Evolutionary conservation across 1,140 invertebrate genomes (phyloP).

Genomic region (Bradysia coprophila): DNA sequence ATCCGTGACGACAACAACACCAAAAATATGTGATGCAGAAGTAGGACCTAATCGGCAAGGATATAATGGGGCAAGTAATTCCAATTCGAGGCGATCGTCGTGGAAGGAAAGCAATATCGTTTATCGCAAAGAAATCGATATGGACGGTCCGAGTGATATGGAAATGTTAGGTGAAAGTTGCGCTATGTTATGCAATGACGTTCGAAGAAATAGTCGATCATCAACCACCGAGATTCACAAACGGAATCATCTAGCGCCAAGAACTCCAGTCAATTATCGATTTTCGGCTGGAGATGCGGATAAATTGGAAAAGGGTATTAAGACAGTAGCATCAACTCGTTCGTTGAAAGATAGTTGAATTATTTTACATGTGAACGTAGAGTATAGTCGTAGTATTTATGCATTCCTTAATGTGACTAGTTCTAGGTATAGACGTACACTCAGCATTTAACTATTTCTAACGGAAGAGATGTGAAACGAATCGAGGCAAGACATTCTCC

Average conservation of each 20-base stretch:
- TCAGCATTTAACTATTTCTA: no score
- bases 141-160: neutral
- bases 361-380: no score
- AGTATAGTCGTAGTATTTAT: no score
- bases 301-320: conserved; percentile 20
- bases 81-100: neutral
- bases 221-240: conserved; percentile 6
- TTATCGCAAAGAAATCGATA: no score
- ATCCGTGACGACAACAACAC: neutral
- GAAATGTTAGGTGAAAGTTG: conserved; percentile 1
- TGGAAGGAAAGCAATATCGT: no score
- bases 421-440: no score
- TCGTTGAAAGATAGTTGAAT: conserved; percentile 16
- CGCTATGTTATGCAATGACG: conserved; percentile 1
- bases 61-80: no score
- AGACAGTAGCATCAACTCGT: conserved; percentile 15
- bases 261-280: conserved; percentile 13
- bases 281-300: conserved; percentile 24
- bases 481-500: no score
- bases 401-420: no score
- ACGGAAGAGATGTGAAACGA: no score
- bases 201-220: neutral
- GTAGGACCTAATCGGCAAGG: no score
- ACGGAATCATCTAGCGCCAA: conserved; percentile 1
- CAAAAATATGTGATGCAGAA: neutral